Evolutionary conservation across 2,888 invertebrate genomes (phyloP).

Genomic region (Drosophila flavopinicola): DNA sequence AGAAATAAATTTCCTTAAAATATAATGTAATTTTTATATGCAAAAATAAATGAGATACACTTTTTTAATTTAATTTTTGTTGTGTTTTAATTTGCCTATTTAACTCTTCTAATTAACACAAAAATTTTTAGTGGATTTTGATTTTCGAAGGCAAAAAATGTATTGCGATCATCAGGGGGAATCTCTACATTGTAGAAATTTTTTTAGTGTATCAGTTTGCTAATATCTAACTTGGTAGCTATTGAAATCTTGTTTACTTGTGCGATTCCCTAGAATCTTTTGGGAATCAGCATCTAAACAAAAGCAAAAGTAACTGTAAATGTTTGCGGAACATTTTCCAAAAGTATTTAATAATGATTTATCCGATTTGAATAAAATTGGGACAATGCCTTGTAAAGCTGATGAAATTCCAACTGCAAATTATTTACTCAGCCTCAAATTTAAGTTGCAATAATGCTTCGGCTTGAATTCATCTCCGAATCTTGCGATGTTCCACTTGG

Average conservation of each 20-base stretch:
- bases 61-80: no score
- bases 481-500: conserved; percentile 36
- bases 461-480: conserved; percentile 9
- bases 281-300: conserved; percentile 11
- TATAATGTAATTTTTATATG: no score
- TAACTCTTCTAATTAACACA: no score
- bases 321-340: conserved; percentile 13
- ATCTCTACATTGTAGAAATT: no score
- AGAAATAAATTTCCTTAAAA: no score
- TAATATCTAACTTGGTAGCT: not conserved
- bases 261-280: not conserved
- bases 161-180: no score
- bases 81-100: no score
- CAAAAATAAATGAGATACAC: no score
- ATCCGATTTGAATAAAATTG: not conserved
- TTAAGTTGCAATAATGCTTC: conserved; percentile 1
- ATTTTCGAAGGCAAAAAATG: no score
- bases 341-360: not conserved
- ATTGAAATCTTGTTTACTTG: conserved; percentile 10
- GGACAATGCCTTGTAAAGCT: conserved; percentile 6
- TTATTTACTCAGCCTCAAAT: not conserved
- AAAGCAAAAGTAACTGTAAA: conserved; percentile 63
- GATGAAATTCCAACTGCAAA: no score
- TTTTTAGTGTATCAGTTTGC: no score
- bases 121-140: no score